Conservation (phyloP, 2,113 vertebrate genomes). For the Rostratula benghalensis region DNA sequence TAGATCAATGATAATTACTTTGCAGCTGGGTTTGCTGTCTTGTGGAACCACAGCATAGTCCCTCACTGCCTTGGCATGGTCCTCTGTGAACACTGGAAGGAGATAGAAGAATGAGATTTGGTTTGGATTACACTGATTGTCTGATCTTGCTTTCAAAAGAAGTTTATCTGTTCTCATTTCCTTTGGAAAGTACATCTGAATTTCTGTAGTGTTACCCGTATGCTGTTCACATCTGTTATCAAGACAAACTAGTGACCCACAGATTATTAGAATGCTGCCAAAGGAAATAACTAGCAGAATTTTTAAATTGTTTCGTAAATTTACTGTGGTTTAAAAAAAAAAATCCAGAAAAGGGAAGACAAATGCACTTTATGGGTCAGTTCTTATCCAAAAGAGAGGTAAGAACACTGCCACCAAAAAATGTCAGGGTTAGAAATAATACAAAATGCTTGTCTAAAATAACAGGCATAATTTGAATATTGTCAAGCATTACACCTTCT, state of each 20-base stretch:
- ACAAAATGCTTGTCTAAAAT: neutral
- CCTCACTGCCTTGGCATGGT: neutral
- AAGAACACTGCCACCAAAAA: neutral
- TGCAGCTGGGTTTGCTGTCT: neutral
- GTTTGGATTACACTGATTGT: slow-evolving; percentile 7
- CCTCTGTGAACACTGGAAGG: neutral
- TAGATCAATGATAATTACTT: neutral
- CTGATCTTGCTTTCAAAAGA: neutral
- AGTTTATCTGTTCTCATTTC: neutral
- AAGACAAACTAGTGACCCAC: neutral
- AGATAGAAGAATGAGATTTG: neutral
- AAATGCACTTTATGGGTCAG: neutral
- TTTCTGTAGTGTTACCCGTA: neutral
- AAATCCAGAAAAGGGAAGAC: neutral
- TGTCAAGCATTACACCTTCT: neutral
- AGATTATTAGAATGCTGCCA: neutral
- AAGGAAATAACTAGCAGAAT: neutral
- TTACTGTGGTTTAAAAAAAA: neutral
- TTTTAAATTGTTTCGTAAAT: neutral
- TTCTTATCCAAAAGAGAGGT: neutral
- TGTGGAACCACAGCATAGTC: neutral
- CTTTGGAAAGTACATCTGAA: neutral
- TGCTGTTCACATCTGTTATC: neutral
- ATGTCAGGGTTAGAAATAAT: neutral
- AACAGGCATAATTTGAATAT: neutral